A percentile compares a stretch with the other conserved stretches of the same genome.
Evolutionary conservation across 2,888 invertebrate species (phyloP).

Genomic region (Lobophora halterata): DNA sequence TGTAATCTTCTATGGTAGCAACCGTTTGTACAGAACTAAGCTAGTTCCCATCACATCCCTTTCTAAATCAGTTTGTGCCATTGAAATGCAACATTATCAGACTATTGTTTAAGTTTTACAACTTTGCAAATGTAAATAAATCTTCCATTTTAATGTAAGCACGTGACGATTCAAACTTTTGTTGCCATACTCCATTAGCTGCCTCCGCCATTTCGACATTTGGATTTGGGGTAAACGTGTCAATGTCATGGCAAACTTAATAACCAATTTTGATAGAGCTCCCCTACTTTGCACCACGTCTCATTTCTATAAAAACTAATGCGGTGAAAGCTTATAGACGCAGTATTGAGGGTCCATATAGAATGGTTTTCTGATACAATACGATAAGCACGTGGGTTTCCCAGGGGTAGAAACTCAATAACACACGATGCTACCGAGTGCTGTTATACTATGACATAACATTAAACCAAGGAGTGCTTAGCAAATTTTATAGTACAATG

Average conservation of each 20-base stretch:
- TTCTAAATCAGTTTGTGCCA: too few relatives aligned
- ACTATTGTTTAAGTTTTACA: conserved; percentile 1
- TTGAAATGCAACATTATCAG: conserved; percentile 1
- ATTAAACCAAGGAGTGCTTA: too few relatives aligned
- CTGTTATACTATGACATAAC: too few relatives aligned
- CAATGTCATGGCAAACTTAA: conserved; percentile 43
- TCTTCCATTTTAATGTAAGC: conserved; percentile 41
- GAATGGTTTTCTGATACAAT: conserved; percentile 44
- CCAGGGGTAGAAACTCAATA: conserved; percentile 37
- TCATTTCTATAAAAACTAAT: conserved; percentile 1
- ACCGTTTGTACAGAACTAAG: too few relatives aligned
- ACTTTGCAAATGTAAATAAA: conserved; percentile 18
- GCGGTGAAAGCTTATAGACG: conserved; percentile 1
- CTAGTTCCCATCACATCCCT: too few relatives aligned
- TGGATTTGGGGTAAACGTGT: conserved; percentile 61
- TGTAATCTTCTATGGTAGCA: too few relatives aligned
- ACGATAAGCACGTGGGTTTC: conserved; percentile 52
- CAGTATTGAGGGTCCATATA: conserved; percentile 31
- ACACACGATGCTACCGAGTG: too few relatives aligned
- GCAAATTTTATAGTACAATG: too few relatives aligned
- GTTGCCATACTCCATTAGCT: conserved; percentile 57
- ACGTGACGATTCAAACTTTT: conserved; percentile 53
- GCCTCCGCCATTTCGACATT: conserved; percentile 49
- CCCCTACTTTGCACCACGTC: conserved; percentile 19
- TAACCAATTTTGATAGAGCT: conserved; percentile 41